Percentiles rank a stretch among this genome's conserved stretches.
Evolutionary conservation across 2,888 invertebrate genomes (phyloP).

Genomic region (Xestia xanthographa): DNA sequence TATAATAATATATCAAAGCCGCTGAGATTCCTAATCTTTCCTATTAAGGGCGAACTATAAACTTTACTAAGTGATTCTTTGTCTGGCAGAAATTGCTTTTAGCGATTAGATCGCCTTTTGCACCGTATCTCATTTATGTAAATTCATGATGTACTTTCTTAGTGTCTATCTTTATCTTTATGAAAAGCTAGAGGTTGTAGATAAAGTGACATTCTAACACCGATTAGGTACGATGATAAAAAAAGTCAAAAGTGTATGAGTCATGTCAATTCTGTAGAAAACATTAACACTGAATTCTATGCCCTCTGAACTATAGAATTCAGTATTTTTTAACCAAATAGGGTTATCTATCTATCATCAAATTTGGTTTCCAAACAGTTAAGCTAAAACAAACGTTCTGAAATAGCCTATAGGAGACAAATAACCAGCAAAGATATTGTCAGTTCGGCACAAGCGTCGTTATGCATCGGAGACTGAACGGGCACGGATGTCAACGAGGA

Average conservation of each 20-base stretch:
- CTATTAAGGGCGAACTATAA: conserved; percentile 36
- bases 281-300: not conserved
- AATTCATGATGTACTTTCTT: conserved; percentile 26
- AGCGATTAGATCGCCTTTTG: conserved; percentile 36
- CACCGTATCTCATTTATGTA: conserved; percentile 45
- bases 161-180: not conserved
- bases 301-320: not conserved
- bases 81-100: conserved; percentile 45
- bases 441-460: conserved; percentile 26
- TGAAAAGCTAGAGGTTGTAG: not conserved
- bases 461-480: conserved; percentile 37
- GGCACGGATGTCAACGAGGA: conserved; percentile 59
- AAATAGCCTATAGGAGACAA: conserved; percentile 18
- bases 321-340: not conserved
- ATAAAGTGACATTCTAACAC: not conserved
- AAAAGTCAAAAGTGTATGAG: not conserved
- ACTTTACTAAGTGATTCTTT: conserved; percentile 47
- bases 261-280: not conserved
- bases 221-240: not conserved
- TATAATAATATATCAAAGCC: conserved; percentile 30
- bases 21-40: conserved; percentile 33
- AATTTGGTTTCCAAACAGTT: not conserved
- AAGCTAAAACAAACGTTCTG: not conserved
- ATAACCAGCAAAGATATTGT: conserved; percentile 30
- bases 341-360: not conserved